Percentiles rank a stretch among this genome's conserved stretches.
Conservation (phyloP, 2,797 vertebrate genomes). For the Diplodus puntazzo region DNA sequence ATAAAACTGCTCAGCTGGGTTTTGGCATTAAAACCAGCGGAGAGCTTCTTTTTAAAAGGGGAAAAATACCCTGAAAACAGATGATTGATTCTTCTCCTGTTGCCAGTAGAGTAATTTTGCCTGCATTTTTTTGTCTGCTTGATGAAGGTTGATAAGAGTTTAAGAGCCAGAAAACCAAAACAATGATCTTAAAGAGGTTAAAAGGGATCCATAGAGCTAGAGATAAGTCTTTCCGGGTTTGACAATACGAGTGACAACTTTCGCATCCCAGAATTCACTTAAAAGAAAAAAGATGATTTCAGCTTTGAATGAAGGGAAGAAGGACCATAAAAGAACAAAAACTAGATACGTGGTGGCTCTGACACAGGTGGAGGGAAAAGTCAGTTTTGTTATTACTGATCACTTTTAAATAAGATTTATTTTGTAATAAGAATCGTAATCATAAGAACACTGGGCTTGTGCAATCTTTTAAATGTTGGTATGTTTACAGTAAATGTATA, state of each 20-base stretch:
- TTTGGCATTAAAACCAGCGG: too few species aligned
- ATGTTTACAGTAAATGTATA: too few species aligned
- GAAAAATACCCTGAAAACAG: too few species aligned
- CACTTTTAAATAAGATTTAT: background rate
- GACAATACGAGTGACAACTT: background rate
- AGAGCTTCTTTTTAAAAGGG: too few species aligned
- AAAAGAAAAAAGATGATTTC: too few species aligned
- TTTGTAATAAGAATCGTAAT: background rate
- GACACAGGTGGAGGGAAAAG: background rate
- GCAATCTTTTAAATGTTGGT: too few species aligned
- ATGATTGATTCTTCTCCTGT: too few species aligned
- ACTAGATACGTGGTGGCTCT: background rate
- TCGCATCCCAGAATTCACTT: too few species aligned
- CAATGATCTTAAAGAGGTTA: background rate
- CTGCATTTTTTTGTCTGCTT: too few species aligned
- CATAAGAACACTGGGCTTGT: too few species aligned
- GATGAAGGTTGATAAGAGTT: background rate
- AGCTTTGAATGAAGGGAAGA: background rate
- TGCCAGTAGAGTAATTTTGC: too few species aligned
- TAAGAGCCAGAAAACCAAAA: background rate
- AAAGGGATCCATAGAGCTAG: background rate
- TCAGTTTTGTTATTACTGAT: background rate
- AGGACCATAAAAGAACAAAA: background rate
- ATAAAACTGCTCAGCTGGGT: too few species aligned
- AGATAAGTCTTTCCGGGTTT: background rate